These are phyloP conservation scores for Microtus oregoni DNA, from an alignment of 2,113 vertebrate genomes.

Conservation along the genomic window DNA sequence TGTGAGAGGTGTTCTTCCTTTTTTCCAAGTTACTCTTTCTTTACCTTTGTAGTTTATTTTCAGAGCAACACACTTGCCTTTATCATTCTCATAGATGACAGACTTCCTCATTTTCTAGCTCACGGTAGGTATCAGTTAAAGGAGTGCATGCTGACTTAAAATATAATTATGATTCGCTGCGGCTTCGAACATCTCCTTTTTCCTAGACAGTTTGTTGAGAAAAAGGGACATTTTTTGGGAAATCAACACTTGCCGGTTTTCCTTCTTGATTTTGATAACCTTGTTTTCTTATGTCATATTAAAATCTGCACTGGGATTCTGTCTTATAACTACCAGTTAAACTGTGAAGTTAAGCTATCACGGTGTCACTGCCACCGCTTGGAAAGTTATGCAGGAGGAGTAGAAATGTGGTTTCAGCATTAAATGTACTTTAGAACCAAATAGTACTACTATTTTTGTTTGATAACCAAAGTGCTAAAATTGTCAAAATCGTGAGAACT, in stretches of 20 bases:
- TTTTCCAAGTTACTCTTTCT: background rate
- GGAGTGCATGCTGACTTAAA: constrained; percentile 78
- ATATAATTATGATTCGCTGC: constrained; percentile 22
- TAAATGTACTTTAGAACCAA: constrained; percentile 53
- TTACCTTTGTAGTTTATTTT: background rate
- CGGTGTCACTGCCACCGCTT: constrained; percentile 22
- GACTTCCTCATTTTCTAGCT: background rate
- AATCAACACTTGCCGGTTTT: background rate
- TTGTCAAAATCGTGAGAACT: constrained; percentile 73
- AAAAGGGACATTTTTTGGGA: background rate
- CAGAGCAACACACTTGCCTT: background rate
- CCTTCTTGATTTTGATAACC: background rate
- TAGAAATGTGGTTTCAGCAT: constrained; percentile 48
- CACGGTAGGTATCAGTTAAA: constrained; percentile 13
- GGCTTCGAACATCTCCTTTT: background rate
- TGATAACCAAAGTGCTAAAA: constrained; percentile 63
- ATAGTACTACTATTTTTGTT: constrained; percentile 62
- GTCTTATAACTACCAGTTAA: background rate
- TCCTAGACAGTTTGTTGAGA: background rate
- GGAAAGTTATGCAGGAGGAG: constrained; percentile 31
- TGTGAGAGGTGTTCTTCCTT: background rate
- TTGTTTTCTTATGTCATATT: constrained; percentile 54
- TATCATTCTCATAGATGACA: background rate
- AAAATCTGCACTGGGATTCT: constrained; percentile 32
- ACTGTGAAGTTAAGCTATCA: background rate